Evolutionary conservation across 1,140 invertebrate genomes (phyloP), one percentile per base, ranked within the genome.

Genomic region (Probaryconus sp.): DNA sequence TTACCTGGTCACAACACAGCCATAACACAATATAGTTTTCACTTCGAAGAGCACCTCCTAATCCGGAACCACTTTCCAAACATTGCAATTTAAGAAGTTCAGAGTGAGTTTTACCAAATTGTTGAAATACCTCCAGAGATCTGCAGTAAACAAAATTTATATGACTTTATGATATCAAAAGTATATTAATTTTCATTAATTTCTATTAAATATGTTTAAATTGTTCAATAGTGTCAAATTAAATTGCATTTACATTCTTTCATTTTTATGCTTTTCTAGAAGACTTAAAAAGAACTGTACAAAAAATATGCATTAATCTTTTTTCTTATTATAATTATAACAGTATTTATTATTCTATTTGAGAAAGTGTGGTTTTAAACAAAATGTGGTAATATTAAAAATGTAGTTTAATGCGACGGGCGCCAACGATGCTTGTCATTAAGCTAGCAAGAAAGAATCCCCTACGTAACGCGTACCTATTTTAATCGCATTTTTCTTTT

Each of bases 1-100:
- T 63, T 84, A 93, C 92, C 90, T 93, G 91, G 65, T 96, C 90
- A 82, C 94, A 95, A 68, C 92, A 90, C 0, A 97, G 85, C 95
- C 95, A 97, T 3, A 98, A 88, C 11, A 97, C 91, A 65, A 95
- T 84, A 0, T 90, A 90, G 74, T 92, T 88, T 1, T 89, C 86
- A 80, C 91, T 94, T 14, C 96, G 89, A 5, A 97, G 87, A 2
- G 92, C 92, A 5, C 94, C 95, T 26, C 94, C 94, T 13, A 93
- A 81, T 6, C 88, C 88, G 33, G 84, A 87, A 3, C 94, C 94
- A 6, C 91, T 90, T 21, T 88, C 88, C 2, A 81, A 30, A 40
- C 92, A 90, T 86, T 98, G 96, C 65, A 92, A 90, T 9, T 88
- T 83, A 30, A 97, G 78, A 40, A 96, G 87, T 16, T 93, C 91